Percentiles rank a stretch among this genome's conserved stretches.
phyloP scores from a whole-genome alignment of 2,797 vertebrate genomes.

The Neosilurus mollespiculum region DNA sequence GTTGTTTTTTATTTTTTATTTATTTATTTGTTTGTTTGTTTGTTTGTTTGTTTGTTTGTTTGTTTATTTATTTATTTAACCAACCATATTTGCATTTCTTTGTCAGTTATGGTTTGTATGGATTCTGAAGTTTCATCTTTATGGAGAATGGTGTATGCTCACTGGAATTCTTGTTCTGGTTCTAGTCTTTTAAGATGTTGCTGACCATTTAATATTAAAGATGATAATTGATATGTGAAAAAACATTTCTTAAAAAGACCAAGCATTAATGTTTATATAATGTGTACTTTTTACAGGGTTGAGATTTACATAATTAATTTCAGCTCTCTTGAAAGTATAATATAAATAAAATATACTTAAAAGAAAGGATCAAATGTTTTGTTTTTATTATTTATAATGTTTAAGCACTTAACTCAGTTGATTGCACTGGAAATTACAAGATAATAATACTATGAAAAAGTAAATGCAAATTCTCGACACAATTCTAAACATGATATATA shows the following conservation, averaged over 20 bases:
- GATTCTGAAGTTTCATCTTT: not conserved
- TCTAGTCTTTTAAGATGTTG: not conserved
- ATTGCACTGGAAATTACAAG: not conserved
- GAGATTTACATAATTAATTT: constrained; percentile 9
- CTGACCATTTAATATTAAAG: not conserved
- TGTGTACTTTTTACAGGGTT: not conserved
- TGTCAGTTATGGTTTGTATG: not conserved
- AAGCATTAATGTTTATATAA: not conserved
- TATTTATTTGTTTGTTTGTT: too few relatives aligned
- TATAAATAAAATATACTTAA: constrained; percentile 14
- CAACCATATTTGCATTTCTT: not conserved
- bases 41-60: too few relatives aligned
- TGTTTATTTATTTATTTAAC: too few relatives aligned
- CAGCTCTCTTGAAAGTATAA: not conserved
- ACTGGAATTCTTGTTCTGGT: not conserved
- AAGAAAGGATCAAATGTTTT: not conserved
- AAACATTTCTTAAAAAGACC: not conserved
- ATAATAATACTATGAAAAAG: not conserved
- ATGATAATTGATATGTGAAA: constrained; percentile 1
- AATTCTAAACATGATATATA: too few relatives aligned
- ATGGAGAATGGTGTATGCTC: not conserved
- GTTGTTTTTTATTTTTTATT: not conserved
- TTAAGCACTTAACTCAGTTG: not conserved
- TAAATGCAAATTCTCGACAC: not conserved
- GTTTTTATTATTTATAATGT: not conserved